Conservation (phyloP, 2,113 vertebrate species). For the Xyrauchen texanus region DNA sequence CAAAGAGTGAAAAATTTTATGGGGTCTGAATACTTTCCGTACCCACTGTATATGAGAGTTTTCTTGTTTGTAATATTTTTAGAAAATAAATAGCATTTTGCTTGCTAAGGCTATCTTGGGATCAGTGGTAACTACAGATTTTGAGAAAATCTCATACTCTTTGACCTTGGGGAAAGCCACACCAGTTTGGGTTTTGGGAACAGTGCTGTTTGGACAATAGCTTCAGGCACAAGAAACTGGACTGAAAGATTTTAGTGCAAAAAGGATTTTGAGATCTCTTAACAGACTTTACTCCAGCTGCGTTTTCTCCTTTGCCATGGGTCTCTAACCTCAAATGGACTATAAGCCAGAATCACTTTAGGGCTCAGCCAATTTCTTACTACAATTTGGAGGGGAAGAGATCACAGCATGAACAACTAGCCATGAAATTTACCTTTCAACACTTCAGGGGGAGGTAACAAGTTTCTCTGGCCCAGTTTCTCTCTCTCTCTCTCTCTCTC, state of each 20-base stretch:
- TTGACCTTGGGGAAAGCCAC: neutral
- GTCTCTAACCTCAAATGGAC: constrained; percentile 62
- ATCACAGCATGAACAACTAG: constrained; percentile 67
- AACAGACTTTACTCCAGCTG: neutral
- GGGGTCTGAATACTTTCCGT: too few relatives aligned
- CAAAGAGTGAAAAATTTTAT: too few relatives aligned
- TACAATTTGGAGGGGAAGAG: constrained; percentile 66
- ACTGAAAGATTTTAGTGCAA: neutral
- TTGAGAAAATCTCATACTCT: neutral
- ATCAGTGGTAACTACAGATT: neutral
- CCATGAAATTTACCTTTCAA: constrained; percentile 68
- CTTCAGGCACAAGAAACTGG: constrained; percentile 1
- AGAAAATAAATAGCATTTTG: neutral
- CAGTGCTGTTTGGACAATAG: constrained; percentile 18
- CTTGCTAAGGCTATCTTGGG: neutral
- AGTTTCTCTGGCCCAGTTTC: constrained; percentile 10
- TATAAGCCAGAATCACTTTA: constrained; percentile 67
- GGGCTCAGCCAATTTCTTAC: constrained; percentile 67
- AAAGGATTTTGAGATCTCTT: neutral
- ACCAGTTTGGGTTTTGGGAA: neutral
- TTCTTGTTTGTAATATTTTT: too few relatives aligned
- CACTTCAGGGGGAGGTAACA: constrained; percentile 56
- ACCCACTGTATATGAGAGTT: too few relatives aligned
- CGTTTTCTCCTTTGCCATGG: constrained; percentile 67
- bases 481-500: neutral